Evolutionary conservation across 2,888 invertebrate genomes (phyloP).

Genomic region (Ethmia dodecea): DNA sequence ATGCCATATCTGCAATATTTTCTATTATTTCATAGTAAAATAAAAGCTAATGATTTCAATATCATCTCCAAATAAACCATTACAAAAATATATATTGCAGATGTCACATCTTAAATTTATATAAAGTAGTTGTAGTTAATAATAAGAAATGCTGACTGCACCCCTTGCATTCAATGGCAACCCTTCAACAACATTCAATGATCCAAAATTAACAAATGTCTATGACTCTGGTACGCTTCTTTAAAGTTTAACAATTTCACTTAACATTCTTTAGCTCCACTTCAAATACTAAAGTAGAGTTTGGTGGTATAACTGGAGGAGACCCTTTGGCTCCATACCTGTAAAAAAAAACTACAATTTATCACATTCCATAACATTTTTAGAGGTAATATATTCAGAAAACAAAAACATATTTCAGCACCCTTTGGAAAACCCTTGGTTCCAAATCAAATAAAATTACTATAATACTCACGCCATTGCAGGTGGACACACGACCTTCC

Average conservation of each 20-base stretch:
- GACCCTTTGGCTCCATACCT: constrained; percentile 87
- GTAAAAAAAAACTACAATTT: constrained; percentile 28
- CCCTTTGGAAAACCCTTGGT: neutral
- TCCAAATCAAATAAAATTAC: neutral
- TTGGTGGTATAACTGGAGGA: constrained; percentile 92
- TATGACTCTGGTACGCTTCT: constrained; percentile 33
- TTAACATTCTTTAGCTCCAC: constrained; percentile 91
- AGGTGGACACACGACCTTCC: constrained; percentile 90
- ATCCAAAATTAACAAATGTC: constrained; percentile 32
- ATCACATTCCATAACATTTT: too few relatives aligned
- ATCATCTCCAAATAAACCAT: neutral
- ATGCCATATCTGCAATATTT: constrained; percentile 34
- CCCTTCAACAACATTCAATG: constrained; percentile 35
- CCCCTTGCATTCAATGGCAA: constrained; percentile 38
- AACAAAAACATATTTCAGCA: too few relatives aligned
- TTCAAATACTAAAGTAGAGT: constrained; percentile 91
- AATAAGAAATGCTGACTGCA: constrained; percentile 27
- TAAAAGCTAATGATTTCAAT: neutral
- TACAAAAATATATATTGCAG: constrained; percentile 19
- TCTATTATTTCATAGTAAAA: constrained; percentile 1
- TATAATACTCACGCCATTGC: constrained; percentile 85
- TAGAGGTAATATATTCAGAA: too few relatives aligned
- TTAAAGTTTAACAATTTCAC: constrained; percentile 47
- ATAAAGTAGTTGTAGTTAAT: too few relatives aligned
- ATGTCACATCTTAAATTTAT: constrained; percentile 25